A percentile compares a stretch with the other conserved stretches of the same genome.
Evolutionary conservation across 2,888 invertebrate genomes (phyloP).

Genomic region (Lasioglossum figueresi): DNA sequence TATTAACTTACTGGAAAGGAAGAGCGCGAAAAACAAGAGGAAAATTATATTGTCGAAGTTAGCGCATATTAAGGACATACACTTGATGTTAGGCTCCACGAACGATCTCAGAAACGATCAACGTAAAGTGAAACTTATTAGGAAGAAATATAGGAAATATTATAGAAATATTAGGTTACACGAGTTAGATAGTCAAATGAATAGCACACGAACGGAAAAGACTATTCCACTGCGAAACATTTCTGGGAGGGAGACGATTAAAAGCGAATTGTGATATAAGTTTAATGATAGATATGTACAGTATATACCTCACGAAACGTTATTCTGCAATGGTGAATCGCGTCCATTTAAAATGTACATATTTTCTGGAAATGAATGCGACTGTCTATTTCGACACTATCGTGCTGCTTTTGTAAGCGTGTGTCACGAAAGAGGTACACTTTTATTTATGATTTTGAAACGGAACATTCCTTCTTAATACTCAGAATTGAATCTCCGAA

Average conservation of each 20-base stretch:
- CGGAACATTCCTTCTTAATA: conserved; percentile 35
- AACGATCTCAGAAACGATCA: conserved; percentile 72
- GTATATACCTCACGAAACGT: conserved; percentile 39
- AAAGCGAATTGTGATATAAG: conserved; percentile 79
- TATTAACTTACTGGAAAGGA: conserved; percentile 58
- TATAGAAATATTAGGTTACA: conserved; percentile 58
- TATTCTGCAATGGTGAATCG: conserved; percentile 33
- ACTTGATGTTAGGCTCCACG: conserved; percentile 76
- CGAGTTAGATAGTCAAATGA: conserved; percentile 59
- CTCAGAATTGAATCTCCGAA: neutral
- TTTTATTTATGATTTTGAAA: conserved; percentile 5
- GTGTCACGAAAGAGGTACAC: neutral
- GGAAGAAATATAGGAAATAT: conserved; percentile 67
- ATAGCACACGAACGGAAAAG: conserved; percentile 38
- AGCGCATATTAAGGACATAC: conserved; percentile 78
- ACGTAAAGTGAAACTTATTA: conserved; percentile 69
- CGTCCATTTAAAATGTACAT: conserved; percentile 9
- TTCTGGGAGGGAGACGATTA: conserved; percentile 47
- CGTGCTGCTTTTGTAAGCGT: neutral
- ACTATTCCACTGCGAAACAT: conserved; percentile 17
- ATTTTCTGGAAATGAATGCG: conserved; percentile 25
- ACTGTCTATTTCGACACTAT: conserved; percentile 9
- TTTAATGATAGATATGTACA: conserved; percentile 44
- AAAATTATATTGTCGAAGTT: conserved; percentile 78
- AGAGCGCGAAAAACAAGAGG: conserved; percentile 60